phyloP scores from a whole-genome alignment of 2,797 vertebrate genomes.

The Sphaeramia orbicularis region DNA sequence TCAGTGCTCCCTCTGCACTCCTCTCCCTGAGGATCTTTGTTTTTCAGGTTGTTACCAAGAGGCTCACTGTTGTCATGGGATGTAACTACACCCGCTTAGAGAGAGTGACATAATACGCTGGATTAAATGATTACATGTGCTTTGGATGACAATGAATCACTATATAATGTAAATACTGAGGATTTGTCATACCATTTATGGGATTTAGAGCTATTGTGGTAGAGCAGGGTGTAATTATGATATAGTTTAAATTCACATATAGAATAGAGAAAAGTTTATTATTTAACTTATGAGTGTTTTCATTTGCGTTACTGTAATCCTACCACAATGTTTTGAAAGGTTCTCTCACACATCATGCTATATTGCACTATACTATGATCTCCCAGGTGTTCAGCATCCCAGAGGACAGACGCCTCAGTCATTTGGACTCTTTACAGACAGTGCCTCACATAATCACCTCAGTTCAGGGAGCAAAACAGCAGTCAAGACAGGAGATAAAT shows the following conservation, averaged over 20 bases:
- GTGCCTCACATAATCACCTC: conserved; percentile 42
- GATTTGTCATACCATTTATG: neutral
- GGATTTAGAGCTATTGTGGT: no score
- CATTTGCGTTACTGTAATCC: neutral
- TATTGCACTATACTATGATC: conserved; percentile 33
- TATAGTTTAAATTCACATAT: no score
- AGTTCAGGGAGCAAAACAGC: conserved; percentile 22
- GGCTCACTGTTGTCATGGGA: conserved; percentile 69
- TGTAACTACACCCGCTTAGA: conserved; percentile 31
- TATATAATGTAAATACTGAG: neutral
- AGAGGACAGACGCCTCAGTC: conserved; percentile 34
- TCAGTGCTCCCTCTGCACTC: conserved; percentile 1
- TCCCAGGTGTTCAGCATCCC: conserved; percentile 31
- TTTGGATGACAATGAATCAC: neutral
- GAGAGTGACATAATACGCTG: conserved; percentile 18
- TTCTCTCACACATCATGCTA: conserved; percentile 5
- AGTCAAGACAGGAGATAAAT: conserved; percentile 23
- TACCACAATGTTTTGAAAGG: neutral
- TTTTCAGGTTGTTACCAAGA: conserved; percentile 73
- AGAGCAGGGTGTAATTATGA: no score
- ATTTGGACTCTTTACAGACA: conserved; percentile 33
- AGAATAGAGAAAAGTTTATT: neutral
- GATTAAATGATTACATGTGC: conserved; percentile 10
- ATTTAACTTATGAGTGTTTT: neutral
- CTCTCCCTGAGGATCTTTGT: conserved; percentile 70